Evolutionary conservation across 2,113 vertebrate species (phyloP), one percentile per base, ranked within the genome.

Genomic region (Rattus norvegicus): DNA sequence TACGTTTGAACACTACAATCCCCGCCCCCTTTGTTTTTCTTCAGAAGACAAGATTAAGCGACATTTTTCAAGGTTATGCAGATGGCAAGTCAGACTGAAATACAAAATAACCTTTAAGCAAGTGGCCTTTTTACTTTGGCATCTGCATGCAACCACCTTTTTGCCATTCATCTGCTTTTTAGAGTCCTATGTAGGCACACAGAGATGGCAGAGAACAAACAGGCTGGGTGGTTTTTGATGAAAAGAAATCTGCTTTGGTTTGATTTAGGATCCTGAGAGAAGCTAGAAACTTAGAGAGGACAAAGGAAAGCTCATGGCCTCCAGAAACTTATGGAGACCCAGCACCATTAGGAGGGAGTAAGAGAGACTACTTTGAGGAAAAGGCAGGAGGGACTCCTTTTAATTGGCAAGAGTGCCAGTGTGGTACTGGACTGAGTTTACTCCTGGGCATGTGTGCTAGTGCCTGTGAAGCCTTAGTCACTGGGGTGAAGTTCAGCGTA

Each of bases 191-290:
- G 52, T 9, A 75, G 79, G 13, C 80, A 76, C 2, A 81, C 1
- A 39, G 89, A 92, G 67, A 59, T 85, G 69, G 33, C 65, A 80
- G 80, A 95, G 10, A 10, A 22, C 6, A 94, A 94, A 92, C 9
- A 81, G 49, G 2, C 72, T 79, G 72, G 92, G 56, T 39, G 67
- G 94, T 85, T 83, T 94, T 65, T 10, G 22, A 10, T 7, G 52
- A 70, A 80, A 70, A 85, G 20, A 92, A 79, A 91, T 95, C 79
- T 95, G 70, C 36, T 91, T 92, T 43, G 43, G 70, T 39, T 96
- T 93, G 49, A 87, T 89, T 54, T 47, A 22, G 73, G 54, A 12
- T 28, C 3, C 54, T 80, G 6, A 69, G 93, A 59, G 63, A 59
- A 89, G 96, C 69, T 83, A 72, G 39, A 65, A 93, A 94, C 84